Base-by-base conservation (phyloP, 2,888 invertebrate species). In the Cryptocephalus primarius region DNA sequence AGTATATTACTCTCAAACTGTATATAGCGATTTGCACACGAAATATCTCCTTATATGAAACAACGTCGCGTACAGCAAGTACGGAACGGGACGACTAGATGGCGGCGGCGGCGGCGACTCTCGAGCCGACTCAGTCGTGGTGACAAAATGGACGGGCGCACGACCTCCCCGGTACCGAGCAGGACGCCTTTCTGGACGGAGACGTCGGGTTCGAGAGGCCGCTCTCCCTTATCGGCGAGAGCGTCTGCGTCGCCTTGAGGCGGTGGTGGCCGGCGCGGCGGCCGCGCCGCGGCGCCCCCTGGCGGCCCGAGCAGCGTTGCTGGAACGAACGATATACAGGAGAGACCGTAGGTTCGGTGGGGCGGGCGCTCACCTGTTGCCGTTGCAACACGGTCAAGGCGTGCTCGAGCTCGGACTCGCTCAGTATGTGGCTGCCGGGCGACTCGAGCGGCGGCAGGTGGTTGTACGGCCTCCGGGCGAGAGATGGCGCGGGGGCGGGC, bases 161-260 rank as follows among this genome's bases (percentile, higher is more conserved):
- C 22, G 2, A 22, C 6, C 6, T 22, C 22, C 2, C 22, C 3
- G 2, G 22, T 22, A 6, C 2, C 22, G 22, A 22, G 22, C 22
- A 22, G 3, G 22, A 22, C 22, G 59, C 65, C 65, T 60, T 72
- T 61, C 57, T 63, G 60, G 69, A 70, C 60, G 82, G 82, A 47
- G 82, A 82, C 11, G 80, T 78, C 1, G 82, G 82, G 70, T 83
- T 83, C 41, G 83, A 83, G 12, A 82, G 69, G 32, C 83, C 83
- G 40, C 82, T 81, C 60, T 84, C 83, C 48, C 81, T 77, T 45
- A 84, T 84, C 32, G 83, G 83, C 45, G 83, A 83, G 47, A 84
- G 66, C 33, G 77, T 75, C 12, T n/a, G 36, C 33, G 78, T 77
- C 32, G 77, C 69, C 54, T 70, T 71, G 13, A 67, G 66, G 40